Evolutionary conservation across 1,140 invertebrate species (phyloP).

Genomic region (Orius insidiosus): DNA sequence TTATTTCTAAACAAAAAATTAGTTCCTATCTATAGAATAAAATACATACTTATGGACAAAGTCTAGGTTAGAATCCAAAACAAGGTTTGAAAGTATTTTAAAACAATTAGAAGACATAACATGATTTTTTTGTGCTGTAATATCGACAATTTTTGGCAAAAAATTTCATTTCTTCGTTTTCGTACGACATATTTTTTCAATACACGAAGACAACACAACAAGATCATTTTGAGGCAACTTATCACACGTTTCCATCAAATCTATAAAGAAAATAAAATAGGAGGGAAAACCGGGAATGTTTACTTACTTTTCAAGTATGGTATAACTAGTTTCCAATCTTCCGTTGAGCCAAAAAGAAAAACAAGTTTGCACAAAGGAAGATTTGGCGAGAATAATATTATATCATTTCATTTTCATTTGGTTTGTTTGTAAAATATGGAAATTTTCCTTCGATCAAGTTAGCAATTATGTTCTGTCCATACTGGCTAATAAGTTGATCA

Average conservation of each 20-base stretch:
- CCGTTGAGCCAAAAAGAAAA: too few species aligned
- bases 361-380: too few species aligned
- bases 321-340: too few species aligned
- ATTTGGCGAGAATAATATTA: neutral
- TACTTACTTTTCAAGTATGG: too few species aligned
- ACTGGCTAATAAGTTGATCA: neutral
- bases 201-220: too few species aligned
- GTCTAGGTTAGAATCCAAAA: neutral
- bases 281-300: too few species aligned
- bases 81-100: neutral
- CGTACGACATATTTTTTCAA: too few species aligned
- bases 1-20: conserved; percentile 8
- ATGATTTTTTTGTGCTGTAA: neutral
- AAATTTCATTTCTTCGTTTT: neutral
- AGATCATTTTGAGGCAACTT: too few species aligned
- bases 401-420: neutral
- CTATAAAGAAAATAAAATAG: too few species aligned
- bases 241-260: too few species aligned
- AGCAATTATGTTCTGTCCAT: neutral
- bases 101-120: conserved; percentile 1
- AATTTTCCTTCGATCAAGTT: neutral
- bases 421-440: neutral
- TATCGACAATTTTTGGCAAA: conserved; percentile 2
- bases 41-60: neutral
- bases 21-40: neutral